These are phyloP conservation scores for Oreohelix idahoensis DNA, from an alignment of 1,140 invertebrate genomes.

Conservation along the genomic window DNA sequence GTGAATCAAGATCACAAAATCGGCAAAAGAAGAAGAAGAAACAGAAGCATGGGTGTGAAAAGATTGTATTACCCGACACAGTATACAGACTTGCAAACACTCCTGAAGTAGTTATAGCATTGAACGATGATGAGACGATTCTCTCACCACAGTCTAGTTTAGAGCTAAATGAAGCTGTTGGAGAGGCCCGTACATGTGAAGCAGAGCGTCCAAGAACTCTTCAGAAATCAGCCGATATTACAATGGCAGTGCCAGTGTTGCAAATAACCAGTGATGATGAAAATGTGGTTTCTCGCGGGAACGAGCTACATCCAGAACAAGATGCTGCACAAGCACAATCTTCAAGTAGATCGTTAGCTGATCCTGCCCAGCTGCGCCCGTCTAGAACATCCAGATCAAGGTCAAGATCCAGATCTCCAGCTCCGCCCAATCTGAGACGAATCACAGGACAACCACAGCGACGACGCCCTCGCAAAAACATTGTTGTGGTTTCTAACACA, in stretches of 20 bases:
- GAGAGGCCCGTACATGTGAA: neutral
- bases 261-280: neutral
- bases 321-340: neutral
- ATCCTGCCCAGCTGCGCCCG: neutral
- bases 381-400: neutral
- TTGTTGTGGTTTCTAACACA: constrained; percentile 20
- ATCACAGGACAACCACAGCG: constrained; percentile 23
- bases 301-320: neutral
- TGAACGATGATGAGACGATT: neutral
- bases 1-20: neutral
- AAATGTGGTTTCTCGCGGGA: too few relatives aligned
- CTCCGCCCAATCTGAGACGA: constrained; percentile 12
- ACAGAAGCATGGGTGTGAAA: neutral
- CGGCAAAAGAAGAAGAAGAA: constrained; percentile 5
- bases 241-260: neutral
- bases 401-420: constrained; percentile 27
- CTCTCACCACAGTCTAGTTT: neutral
- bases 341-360: neutral
- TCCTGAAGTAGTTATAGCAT: neutral
- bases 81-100: neutral
- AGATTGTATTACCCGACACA: neutral
- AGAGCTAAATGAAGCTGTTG: neutral
- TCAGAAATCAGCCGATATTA: neutral
- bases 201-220: neutral
- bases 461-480: constrained; percentile 14